Base-by-base conservation (phyloP, 2,888 invertebrate genomes). In the Agapetus fuscipes region DNA sequence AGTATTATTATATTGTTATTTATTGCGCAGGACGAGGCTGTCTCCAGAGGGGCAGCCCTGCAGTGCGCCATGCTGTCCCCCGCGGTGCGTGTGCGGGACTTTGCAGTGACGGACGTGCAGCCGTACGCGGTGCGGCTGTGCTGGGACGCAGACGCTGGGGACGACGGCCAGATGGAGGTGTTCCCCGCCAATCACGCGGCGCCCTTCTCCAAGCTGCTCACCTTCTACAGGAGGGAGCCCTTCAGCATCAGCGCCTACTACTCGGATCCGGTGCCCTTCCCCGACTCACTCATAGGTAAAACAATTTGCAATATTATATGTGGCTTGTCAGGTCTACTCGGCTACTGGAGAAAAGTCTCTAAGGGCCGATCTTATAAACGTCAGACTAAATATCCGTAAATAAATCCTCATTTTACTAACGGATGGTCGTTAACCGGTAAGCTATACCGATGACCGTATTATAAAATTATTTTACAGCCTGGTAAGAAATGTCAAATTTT, bases 41-140 rank as follows among this genome's bases (percentile, higher is more conserved):
- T 98, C 16, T 77, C 95, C 2, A 80, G 97, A 41, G 97, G 98
- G 2, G 96, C 95, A 61, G 95, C 96, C 17, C 68, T 97, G 40
- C 86, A 88, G 54, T 98, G 97, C 66, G 98, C 98, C 12, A 96
- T 97, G 72, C 74, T 98, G 54, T 93, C 93, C 37, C 98, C 98
- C 24, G 93, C 94, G 12, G 94, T 97, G 56, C 82, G 95, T 57
- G 96, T 98, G 44, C 79, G 95, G 39, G 97, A 98, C 52, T 97
- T 99, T 64, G 79, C 80, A 51, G 82, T 98, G 20, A 84, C 87
- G 20, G 98, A 99, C 62, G 83, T 86, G 48, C 93, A 94, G 64
- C 82, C 82, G 39, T 97, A 87, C 66, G 78, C 91, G 3, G 83
- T 98, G 47, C 80, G 82, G 50, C 74, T 91, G 25, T 72, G 78